These are phyloP conservation scores for Sorex fumeus DNA, from an alignment of 2,113 vertebrate species.

Conservation along the genomic window DNA sequence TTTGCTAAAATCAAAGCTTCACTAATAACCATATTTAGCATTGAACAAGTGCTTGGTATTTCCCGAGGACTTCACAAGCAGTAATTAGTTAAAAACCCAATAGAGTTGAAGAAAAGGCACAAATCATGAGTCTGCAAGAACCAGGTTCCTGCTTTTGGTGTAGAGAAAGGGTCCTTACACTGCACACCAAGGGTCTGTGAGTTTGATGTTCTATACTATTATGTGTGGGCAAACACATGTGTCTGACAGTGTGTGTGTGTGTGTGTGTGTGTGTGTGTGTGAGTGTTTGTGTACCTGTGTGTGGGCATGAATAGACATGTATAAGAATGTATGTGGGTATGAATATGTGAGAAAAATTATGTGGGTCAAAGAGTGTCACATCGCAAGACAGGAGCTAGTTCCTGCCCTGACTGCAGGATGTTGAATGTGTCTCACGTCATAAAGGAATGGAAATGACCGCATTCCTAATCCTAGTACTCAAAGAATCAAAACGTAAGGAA, in stretches of 20 bases:
- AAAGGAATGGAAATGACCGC: conserved; percentile 93
- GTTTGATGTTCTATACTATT: not conserved
- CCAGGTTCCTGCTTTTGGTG: not conserved
- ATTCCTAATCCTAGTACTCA: conserved; percentile 93
- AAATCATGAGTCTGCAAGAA: conserved; percentile 5
- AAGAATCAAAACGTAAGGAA: conserved; percentile 96
- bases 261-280: not conserved
- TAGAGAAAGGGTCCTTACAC: not conserved
- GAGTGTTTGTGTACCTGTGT: not conserved
- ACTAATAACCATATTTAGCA: conserved; percentile 68
- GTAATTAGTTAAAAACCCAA: conserved; percentile 69
- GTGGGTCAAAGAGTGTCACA: not conserved
- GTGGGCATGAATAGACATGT: not conserved
- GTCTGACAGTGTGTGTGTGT: not conserved
- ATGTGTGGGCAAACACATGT: no score
- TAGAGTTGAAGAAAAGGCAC: not conserved
- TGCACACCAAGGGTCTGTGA: not conserved
- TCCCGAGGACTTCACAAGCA: conserved; percentile 56
- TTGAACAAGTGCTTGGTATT: conserved; percentile 60
- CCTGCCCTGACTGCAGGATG: conserved; percentile 83
- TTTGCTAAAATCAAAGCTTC: conserved; percentile 71
- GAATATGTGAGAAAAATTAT: not conserved
- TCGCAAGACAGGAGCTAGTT: not conserved
- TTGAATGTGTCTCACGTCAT: conserved; percentile 95
- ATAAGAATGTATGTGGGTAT: no score